Conservation (phyloP, 2,888 invertebrate genomes). For the Orgyia antiqua region DNA sequence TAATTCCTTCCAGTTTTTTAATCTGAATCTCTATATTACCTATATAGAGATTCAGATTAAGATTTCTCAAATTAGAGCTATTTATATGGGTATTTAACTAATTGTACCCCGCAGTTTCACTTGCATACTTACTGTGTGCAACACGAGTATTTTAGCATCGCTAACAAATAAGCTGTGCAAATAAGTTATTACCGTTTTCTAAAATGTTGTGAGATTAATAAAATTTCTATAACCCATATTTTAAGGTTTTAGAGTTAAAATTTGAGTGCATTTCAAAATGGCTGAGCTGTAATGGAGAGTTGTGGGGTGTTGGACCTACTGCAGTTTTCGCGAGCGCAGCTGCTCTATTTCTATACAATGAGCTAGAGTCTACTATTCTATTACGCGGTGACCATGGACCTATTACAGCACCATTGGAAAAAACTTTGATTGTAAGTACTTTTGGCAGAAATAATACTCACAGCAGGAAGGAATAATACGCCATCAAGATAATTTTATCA, state of each 20-base stretch:
- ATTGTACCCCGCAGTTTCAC: no score
- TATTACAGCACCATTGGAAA: conserved; percentile 48
- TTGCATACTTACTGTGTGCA: no score
- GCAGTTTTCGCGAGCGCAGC: conserved; percentile 69
- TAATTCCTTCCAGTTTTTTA: no score
- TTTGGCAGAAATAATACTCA: background rate
- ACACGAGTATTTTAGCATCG: no score
- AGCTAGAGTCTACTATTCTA: conserved; percentile 55
- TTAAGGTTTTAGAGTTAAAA: conserved; percentile 44
- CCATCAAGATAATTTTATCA: background rate
- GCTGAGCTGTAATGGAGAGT: conserved; percentile 72
- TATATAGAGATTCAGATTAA: no score
- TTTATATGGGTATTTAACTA: no score
- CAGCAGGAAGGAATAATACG: background rate
- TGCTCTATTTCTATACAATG: conserved; percentile 66
- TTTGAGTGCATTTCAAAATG: conserved; percentile 52
- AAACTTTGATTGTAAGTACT: conserved; percentile 46
- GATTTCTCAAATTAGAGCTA: no score
- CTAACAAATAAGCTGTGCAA: no score
- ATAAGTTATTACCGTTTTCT: no score
- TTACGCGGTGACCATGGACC: conserved; percentile 46
- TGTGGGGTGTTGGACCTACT: conserved; percentile 68
- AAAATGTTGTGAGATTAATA: no score
- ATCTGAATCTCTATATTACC: no score
- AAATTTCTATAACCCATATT: no score